These are phyloP conservation scores for Oophaga sylvatica DNA, from an alignment of 2,797 vertebrate species.

Conservation along the genomic window DNA sequence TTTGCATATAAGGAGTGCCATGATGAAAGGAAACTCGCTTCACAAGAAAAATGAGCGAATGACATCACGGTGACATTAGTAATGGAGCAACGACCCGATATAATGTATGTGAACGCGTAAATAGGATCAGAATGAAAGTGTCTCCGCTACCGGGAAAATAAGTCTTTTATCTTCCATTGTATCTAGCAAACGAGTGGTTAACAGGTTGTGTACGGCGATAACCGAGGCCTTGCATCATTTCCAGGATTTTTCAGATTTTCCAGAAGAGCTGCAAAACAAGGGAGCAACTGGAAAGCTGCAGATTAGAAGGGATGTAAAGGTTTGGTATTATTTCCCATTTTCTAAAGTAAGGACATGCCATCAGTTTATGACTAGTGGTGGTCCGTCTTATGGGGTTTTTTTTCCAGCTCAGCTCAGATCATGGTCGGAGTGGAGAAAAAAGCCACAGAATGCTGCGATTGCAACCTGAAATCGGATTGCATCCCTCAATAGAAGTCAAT, in stretches of 20 bases:
- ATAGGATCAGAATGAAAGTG: background rate
- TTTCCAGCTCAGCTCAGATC: too few relatives aligned
- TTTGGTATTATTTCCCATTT: too few relatives aligned
- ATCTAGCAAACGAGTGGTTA: background rate
- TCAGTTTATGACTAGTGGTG: too few relatives aligned
- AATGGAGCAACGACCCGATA: background rate
- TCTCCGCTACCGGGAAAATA: background rate
- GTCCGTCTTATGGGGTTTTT: too few relatives aligned
- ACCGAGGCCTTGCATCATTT: background rate
- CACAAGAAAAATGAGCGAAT: background rate
- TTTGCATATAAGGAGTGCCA: background rate
- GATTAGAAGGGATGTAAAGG: background rate
- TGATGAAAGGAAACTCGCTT: constrained; percentile 26
- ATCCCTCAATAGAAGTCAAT: too few relatives aligned
- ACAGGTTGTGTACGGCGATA: background rate
- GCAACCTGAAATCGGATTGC: too few relatives aligned
- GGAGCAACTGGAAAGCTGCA: background rate
- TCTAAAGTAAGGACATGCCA: too few relatives aligned
- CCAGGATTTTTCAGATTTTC: background rate
- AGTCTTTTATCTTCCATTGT: background rate
- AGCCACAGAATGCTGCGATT: too few relatives aligned
- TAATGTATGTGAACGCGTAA: background rate
- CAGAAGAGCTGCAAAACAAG: background rate
- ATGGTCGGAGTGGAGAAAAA: too few relatives aligned
- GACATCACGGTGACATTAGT: background rate